Evolutionary conservation across 2,888 invertebrate genomes (phyloP), one percentile per base, ranked within the genome.

Genomic region (Xestoiulus laeticollis): DNA sequence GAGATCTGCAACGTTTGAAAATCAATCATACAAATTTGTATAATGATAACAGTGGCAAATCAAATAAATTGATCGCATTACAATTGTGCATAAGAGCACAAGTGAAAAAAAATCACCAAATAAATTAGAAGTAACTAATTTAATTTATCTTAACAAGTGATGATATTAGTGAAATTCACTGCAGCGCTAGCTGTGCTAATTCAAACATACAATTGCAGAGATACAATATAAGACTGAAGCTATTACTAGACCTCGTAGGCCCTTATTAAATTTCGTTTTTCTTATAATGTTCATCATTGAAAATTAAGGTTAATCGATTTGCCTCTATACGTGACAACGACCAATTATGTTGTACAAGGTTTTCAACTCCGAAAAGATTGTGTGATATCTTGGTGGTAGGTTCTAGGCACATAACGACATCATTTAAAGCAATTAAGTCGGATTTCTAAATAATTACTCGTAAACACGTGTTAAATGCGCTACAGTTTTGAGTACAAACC

Each of bases 201-300:
- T 38, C 6, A 43, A 43, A 43, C 43, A 43, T 48, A 48, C 38
- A 38, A 38, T 38, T 38, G 6, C 38, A 38, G 6, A 38, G 6
- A 38, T 38, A 38, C 38, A 38, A 6, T 38, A 5, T 38, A 5
- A 38, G 6, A 8, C 26, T 68, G 8, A 26, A 26, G 68, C 26
- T 8, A 68, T 68, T 68, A 68, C 68, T 26, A 26, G 68, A 22
- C 68, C 68, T 68, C 22, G 68, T 26, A 26, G 68, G 26, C 10
- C 26, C 26, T 26, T 26, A 68, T 68, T 26, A 68, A 26, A 68
- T 22, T 26, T 19, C 26, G 26, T 68, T 68, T 68, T 68, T 68
- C 26, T 68, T 68, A 68, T n/a, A 68, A 68, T 26, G 68, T 68
- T 26, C n/a, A 68, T 68, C 22, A 68, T 68, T 68, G 26, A 68